Evolutionary conservation across 2,888 invertebrate genomes (phyloP), one percentile per base, ranked within the genome.

Genomic region (Chymomyza caudatula): DNA sequence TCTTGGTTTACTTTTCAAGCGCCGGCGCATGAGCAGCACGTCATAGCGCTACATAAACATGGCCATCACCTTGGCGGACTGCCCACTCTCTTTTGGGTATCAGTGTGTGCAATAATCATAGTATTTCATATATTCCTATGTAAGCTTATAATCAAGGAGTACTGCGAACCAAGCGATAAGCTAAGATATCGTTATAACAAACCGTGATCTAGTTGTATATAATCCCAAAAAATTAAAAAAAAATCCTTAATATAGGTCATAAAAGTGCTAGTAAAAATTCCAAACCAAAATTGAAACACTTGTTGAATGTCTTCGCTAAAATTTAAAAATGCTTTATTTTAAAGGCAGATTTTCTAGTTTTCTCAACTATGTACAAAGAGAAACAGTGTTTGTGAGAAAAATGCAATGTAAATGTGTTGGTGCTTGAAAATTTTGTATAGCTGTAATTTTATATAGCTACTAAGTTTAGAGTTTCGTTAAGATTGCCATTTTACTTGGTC

Each of bases 61-160:
- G 98, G 98, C 0, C 95, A 96, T 90, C 95, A 95, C 76, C 92
- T 97, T 76, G 97, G 97, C 42, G 97, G 97, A 0, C 91, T 98
- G 68, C 97, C 98, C 51, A 95, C 96, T 0, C 91, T 97, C 54
- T 97, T 98, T 90, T 98, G 98, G 98, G 94, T 97, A 54, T 94
- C 96, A 69, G 95, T 98, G 75, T 95, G 95, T 88, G 93, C 95
- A 87, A 92, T 98, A 73, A 96, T 98, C 79, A 92, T 97, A 67
- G 93, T 97, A 80, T 98, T 98, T 91, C 98, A 98, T 91, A 92
- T 97, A 84, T 98, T 98, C 92, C 92, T 98, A 25, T 96, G 96
- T 91, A 96, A 97, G 91, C 92, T 98, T 78, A 95, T 98, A 74
- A 95, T 96, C 91, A 96, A 95, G 82, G 97, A 97, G 89, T 97